Conservation (phyloP, 2,113 vertebrate species). For the Azemiops feae region DNA sequence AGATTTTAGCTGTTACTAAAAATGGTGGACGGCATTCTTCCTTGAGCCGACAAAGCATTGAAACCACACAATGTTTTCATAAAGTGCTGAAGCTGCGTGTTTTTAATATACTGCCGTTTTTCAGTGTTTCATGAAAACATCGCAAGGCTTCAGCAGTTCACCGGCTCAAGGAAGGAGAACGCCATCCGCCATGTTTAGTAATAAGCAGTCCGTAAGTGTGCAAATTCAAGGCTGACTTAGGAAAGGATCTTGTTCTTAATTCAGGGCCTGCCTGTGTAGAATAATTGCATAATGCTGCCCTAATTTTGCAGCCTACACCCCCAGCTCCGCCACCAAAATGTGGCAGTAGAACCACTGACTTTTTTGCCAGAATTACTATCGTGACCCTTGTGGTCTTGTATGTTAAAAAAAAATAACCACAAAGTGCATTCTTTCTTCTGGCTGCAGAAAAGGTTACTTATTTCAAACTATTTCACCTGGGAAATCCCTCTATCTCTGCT, state of each 20-base stretch:
- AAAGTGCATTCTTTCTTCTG: not conserved
- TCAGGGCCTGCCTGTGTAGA: not conserved
- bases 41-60: not conserved
- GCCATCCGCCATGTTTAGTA: not conserved
- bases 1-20: not conserved
- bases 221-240: not conserved
- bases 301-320: not conserved
- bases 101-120: not conserved
- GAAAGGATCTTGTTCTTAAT: not conserved
- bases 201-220: not conserved
- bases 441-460: not conserved
- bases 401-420: not conserved
- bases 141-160: not conserved
- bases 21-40: not conserved
- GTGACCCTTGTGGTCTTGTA: not conserved
- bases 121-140: not conserved
- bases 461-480: not conserved
- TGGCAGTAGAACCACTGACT: not conserved
- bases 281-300: not conserved
- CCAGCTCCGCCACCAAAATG: not conserved
- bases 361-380: not conserved
- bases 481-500: not conserved
- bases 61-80: not conserved
- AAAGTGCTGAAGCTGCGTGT: not conserved
- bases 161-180: not conserved